Conservation (phyloP, 1,140 invertebrate species). For the Drosophila ambigua region DNA sequence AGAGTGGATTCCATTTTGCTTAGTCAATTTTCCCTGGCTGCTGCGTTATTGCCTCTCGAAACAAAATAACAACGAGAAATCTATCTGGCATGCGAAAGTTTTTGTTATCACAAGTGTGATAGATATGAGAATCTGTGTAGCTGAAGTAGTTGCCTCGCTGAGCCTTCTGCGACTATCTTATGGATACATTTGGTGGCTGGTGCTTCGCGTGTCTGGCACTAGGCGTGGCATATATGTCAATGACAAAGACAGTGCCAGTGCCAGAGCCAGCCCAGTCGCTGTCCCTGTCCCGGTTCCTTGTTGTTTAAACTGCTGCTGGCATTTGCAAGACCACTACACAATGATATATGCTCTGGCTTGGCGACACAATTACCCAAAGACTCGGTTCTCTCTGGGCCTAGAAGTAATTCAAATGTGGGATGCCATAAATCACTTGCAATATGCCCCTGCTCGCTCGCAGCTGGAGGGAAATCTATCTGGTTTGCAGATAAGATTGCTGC, state of each 20-base stretch:
- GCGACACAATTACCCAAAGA: conserved; percentile 58
- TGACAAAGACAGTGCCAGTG: conserved; percentile 53
- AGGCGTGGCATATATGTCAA: conserved; percentile 69
- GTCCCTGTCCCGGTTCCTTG: conserved; percentile 6
- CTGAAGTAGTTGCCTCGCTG: conserved; percentile 16
- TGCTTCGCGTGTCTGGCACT: conserved; percentile 22
- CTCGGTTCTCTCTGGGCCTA: conserved; percentile 26
- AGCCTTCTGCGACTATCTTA: conserved; percentile 19
- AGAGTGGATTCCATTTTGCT: conserved; percentile 27
- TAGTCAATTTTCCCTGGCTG: conserved; percentile 19
- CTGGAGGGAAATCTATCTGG: conserved; percentile 27
- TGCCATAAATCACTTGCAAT: conserved; percentile 63
- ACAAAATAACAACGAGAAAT: conserved; percentile 28
- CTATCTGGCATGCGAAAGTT: conserved; percentile 16
- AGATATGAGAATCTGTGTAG: conserved; percentile 42
- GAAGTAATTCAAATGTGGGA: conserved; percentile 57
- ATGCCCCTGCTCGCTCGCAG: conserved; percentile 33
- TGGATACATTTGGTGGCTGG: conserved; percentile 7
- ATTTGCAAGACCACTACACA: conserved; percentile 68
- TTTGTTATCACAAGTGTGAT: conserved; percentile 60
- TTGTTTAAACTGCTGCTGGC: conserved; percentile 60
- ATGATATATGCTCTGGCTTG: conserved; percentile 64
- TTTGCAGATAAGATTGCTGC: conserved; percentile 37
- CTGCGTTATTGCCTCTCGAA: conserved; percentile 14
- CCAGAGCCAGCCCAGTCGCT: conserved; percentile 4